Base-by-base conservation (phyloP, 1,140 invertebrate species). In the Orchesella cincta region DNA sequence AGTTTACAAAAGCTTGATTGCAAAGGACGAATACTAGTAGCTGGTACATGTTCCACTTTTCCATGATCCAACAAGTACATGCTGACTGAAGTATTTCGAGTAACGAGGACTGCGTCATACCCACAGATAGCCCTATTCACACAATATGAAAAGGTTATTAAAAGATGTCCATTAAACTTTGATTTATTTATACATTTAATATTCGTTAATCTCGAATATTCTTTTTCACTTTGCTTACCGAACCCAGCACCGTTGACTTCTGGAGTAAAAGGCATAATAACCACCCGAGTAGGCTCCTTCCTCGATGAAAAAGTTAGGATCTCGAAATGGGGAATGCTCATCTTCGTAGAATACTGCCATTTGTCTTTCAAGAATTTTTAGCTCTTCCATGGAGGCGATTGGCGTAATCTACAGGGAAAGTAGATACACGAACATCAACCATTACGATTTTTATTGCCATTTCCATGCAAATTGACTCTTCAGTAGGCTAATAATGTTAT, bases 261-360 rank as follows among this genome's bases (percentile, higher is more conserved):
- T 29, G 31, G 62, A 67, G 31, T 67, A 67, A 33, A 67, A 67
- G 8, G 62, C 62, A n/a, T 67, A 67, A 29, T 67, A 67, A 12
- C 62, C 62, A 14, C 62, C 62, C 2, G 62, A 29, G 23, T 67
- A 67, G 14, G 62, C 62, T 29, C 62, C 62, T 29, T 67, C 62
- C n/a, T 67, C 28, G n/a, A 67, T 67, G n/a, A 67, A 67, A n/a
- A 67, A 67, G n/a, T 23, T 67, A 14, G 62, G 62, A 33, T 67
- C 62, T 8, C 62, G 62, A 33, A 67, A 67, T 2, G 62, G 62
- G n/a, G 62, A 67, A n/a, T 67, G 62, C 62, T 67, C 62, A 23
- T 67, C 62, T n/a, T 67, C 62, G n/a, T 67, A 67, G 33, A 67
- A 67, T 67, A 67, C 62, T 67, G 62, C 62, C 62, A 67, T 67